Evolutionary conservation across 2,113 vertebrate genomes (phyloP).

Genomic region (Chionis minor): DNA sequence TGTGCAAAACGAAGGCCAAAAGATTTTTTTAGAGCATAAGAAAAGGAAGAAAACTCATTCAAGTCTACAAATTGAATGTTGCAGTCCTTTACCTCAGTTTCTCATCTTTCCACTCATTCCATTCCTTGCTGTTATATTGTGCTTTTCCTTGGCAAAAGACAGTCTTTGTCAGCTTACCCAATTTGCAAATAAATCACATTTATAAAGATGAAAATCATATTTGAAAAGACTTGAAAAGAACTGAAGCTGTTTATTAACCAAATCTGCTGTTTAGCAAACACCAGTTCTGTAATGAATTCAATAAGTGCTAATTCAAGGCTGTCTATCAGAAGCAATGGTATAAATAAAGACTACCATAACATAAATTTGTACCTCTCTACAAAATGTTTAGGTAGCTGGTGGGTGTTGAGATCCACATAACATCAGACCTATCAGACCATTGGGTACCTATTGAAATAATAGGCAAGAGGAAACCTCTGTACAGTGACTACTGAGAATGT

Average conservation of each 20-base stretch:
- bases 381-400: not conserved
- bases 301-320: not conserved
- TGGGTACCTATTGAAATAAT: not conserved
- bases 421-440: not conserved
- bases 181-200: not conserved
- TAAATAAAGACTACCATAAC: not conserved
- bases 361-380: not conserved
- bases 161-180: not conserved
- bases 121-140: not conserved
- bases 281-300: not conserved
- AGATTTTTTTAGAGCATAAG: not conserved
- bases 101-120: not conserved
- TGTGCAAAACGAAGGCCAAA: not conserved
- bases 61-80: not conserved
- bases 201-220: not conserved
- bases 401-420: not conserved
- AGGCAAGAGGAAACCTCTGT: not conserved
- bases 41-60: not conserved
- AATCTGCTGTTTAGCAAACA: not conserved
- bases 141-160: not conserved
- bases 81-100: not conserved
- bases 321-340: not conserved
- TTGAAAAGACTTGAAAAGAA: not conserved
- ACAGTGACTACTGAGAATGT: not conserved
- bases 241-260: not conserved